A percentile compares a stretch with the other conserved stretches of the same genome.
Conservation (phyloP, 2,888 invertebrate genomes). For the Leptinotarsa juncta region DNA sequence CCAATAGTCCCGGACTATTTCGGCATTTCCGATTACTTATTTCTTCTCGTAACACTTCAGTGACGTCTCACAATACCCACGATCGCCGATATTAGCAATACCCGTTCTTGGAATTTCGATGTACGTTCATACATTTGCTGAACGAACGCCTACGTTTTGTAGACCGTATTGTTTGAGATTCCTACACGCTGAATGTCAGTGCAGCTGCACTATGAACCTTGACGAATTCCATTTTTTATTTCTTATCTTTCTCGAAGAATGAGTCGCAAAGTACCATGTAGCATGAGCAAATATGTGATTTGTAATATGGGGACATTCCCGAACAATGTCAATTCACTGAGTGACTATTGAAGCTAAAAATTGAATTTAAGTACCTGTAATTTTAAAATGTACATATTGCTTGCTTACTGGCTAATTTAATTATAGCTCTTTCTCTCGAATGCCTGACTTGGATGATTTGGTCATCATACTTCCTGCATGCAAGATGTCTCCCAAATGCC, state of each 20-base stretch:
- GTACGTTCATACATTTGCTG: conserved; percentile 5
- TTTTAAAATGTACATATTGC: no score
- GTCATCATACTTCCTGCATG: no score
- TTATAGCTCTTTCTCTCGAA: no score
- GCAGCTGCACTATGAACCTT: conserved; percentile 13
- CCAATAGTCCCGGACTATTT: no score
- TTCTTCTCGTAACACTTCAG: conserved; percentile 2
- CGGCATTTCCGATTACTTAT: neutral
- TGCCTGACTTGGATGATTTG: no score
- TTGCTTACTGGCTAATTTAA: no score
- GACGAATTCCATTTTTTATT: conserved; percentile 11
- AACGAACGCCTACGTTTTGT: conserved; percentile 3
- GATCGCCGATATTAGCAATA: neutral
- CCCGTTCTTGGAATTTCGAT: conserved; percentile 2
- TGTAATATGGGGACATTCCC: no score
- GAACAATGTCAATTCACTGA: no score
- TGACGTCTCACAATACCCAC: conserved; percentile 9
- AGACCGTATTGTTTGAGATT: conserved; percentile 2
- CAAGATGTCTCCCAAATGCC: no score
- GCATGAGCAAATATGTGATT: no score
- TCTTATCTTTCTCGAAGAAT: neutral
- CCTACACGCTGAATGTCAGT: conserved; percentile 15
- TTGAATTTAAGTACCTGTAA: no score
- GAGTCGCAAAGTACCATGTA: neutral
- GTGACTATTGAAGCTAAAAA: no score